Evolutionary conservation across 2,797 vertebrate species (phyloP).

Genomic region (Mallotus villosus): DNA sequence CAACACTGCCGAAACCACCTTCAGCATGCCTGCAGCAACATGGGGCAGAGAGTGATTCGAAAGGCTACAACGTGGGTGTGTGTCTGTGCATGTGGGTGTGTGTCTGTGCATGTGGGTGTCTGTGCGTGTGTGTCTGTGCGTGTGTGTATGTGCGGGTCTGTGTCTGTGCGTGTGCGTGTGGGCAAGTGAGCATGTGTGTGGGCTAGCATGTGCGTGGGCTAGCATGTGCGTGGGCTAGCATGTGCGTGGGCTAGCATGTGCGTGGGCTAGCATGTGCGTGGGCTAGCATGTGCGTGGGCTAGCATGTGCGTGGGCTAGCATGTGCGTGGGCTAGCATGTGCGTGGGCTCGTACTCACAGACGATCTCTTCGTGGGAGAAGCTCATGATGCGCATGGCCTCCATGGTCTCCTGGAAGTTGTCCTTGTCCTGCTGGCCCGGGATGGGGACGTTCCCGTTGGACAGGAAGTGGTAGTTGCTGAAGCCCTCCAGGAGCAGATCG

Average conservation of each 20-base stretch:
- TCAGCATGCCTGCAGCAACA: conserved; percentile 79
- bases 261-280: background rate
- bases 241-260: too few relatives aligned
- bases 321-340: background rate
- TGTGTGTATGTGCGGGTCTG: background rate
- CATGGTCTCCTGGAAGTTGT: conserved; percentile 92
- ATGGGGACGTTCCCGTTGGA: conserved; percentile 88
- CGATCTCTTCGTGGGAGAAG: conserved; percentile 85
- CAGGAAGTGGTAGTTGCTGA: conserved; percentile 86
- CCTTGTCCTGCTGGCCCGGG: conserved; percentile 89
- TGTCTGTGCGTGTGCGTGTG: background rate
- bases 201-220: too few relatives aligned
- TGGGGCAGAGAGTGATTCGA: background rate
- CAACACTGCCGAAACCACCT: conserved; percentile 86
- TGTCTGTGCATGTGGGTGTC: background rate
- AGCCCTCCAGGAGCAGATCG: conserved; percentile 85
- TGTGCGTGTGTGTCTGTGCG: background rate
- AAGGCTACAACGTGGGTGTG: background rate
- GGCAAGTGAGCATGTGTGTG: too few relatives aligned
- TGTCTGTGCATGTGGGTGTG: background rate
- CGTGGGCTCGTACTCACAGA: conserved; percentile 68
- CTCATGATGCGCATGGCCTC: conserved; percentile 92
- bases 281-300: too few relatives aligned
- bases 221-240: background rate
- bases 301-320: too few relatives aligned